Percentiles rank a stretch among this genome's conserved stretches.
These are phyloP conservation scores for Galbula dea DNA, from an alignment of 2,113 vertebrate genomes.

Conservation along the genomic window DNA sequence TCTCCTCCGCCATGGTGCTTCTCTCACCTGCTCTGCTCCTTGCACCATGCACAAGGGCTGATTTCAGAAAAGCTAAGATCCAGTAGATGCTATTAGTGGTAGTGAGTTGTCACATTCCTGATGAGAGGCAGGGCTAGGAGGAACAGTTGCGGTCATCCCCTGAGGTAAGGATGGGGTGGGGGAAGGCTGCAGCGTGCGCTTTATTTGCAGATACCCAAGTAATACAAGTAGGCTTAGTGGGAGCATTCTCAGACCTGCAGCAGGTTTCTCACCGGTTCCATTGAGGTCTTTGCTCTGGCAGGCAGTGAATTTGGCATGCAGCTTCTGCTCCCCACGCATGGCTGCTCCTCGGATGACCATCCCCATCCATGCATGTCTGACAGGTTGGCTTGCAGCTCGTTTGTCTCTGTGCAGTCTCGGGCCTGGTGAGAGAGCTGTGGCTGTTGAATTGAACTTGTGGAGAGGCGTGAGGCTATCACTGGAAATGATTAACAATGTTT, in stretches of 20 bases:
- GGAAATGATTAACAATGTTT: slow-evolving; percentile 50
- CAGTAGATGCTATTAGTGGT: not conserved
- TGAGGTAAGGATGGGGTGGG: slow-evolving; percentile 16
- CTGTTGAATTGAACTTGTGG: not conserved
- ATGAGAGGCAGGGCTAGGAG: not conserved
- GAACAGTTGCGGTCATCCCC: not conserved
- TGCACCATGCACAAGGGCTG: not conserved
- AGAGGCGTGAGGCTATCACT: not conserved
- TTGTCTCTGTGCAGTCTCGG: slow-evolving; percentile 41
- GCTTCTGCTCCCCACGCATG: slow-evolving; percentile 58
- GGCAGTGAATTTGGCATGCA: slow-evolving; percentile 50
- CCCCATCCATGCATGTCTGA: slow-evolving; percentile 50
- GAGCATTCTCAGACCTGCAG: slow-evolving; percentile 43
- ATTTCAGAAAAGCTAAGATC: not conserved
- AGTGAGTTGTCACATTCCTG: not conserved
- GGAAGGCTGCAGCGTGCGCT: not conserved
- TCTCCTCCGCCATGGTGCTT: not conserved
- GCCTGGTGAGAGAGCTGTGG: slow-evolving; percentile 24
- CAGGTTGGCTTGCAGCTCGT: slow-evolving; percentile 60
- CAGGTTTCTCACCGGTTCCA: slow-evolving; percentile 34
- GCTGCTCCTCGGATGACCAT: slow-evolving; percentile 47
- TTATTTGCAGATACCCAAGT: not conserved
- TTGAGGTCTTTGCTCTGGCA: slow-evolving; percentile 33
- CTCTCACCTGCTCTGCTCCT: not conserved
- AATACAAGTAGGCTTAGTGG: slow-evolving; percentile 14